Conservation (phyloP, 2,797 vertebrate genomes). For the Acanthurus tractus region DNA sequence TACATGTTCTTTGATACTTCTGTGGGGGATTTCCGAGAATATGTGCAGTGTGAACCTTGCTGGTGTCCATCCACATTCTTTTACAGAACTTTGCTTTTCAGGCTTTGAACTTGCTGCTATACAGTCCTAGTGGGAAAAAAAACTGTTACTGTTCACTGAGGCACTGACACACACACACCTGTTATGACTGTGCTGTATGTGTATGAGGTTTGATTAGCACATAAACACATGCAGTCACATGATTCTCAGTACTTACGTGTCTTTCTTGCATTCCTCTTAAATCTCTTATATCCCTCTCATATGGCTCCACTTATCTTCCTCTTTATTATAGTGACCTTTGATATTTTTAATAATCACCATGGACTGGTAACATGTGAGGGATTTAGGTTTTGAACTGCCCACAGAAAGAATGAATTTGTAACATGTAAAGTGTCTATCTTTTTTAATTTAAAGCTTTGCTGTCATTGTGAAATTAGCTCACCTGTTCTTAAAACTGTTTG, state of each 20-base stretch:
- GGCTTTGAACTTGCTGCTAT: constrained; percentile 27
- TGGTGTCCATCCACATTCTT: constrained; percentile 46
- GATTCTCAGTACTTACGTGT: neutral
- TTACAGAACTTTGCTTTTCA: constrained; percentile 49
- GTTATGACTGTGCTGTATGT: constrained; percentile 11
- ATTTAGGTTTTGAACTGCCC: too few relatives aligned
- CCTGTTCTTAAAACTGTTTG: too few relatives aligned
- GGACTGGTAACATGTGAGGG: too few relatives aligned
- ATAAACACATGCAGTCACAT: constrained; percentile 9
- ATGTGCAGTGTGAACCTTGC: constrained; percentile 1
- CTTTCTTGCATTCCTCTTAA: too few relatives aligned
- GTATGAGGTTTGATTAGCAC: constrained; percentile 16
- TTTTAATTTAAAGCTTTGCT: too few relatives aligned
- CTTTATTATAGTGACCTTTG: too few relatives aligned
- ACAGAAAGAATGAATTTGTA: too few relatives aligned
- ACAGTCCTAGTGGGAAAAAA: constrained; percentile 18
- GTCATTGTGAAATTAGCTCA: too few relatives aligned
- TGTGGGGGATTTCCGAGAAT: constrained; percentile 58
- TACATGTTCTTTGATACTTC: constrained; percentile 34
- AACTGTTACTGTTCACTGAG: constrained; percentile 17
- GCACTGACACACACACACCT: constrained; percentile 7
- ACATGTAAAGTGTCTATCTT: too few relatives aligned
- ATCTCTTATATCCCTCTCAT: too few relatives aligned
- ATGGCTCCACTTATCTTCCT: too few relatives aligned
- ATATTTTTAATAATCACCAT: too few relatives aligned